Percentiles rank a stretch among this genome's conserved stretches.
These are phyloP conservation scores for Drepana arcuata DNA, from an alignment of 1,140 invertebrate genomes.

Conservation along the genomic window DNA sequence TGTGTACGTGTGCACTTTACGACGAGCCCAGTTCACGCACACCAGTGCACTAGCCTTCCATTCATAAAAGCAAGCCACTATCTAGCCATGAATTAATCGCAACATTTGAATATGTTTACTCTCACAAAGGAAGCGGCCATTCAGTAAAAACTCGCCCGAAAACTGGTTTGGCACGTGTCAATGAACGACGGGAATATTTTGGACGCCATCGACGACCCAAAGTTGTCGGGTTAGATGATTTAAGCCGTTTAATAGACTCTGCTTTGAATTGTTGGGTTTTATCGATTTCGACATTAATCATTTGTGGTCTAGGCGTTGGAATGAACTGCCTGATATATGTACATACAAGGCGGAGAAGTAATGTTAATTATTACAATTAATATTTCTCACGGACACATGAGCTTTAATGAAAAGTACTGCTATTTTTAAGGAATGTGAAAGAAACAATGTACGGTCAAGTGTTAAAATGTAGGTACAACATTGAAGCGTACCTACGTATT, in stretches of 20 bases:
- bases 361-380: too few relatives aligned
- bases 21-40: slow-evolving; percentile 33
- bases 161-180: slow-evolving; percentile 69
- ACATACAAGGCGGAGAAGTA: too few relatives aligned
- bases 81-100: slow-evolving; percentile 69
- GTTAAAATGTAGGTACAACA: slow-evolving; percentile 19
- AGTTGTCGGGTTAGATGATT: slow-evolving; percentile 47
- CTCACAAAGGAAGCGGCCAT: slow-evolving; percentile 68
- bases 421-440: too few relatives aligned
- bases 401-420: too few relatives aligned
- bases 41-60: slow-evolving; percentile 39
- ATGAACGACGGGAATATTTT: slow-evolving; percentile 64
- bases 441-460: slow-evolving; percentile 5
- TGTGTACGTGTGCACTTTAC: slow-evolving; percentile 36
- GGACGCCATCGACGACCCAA: slow-evolving; percentile 37
- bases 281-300: slow-evolving; percentile 24
- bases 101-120: slow-evolving; percentile 70
- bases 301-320: too few relatives aligned
- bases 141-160: slow-evolving; percentile 61
- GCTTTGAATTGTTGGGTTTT: slow-evolving; percentile 33
- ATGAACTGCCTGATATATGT: too few relatives aligned
- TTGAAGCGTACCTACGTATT: too few relatives aligned
- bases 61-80: slow-evolving; percentile 66
- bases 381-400: too few relatives aligned
- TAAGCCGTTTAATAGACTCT: slow-evolving; percentile 45